phyloP scores from a whole-genome alignment of 2,888 invertebrate species.

The Nemoura dubitans region DNA sequence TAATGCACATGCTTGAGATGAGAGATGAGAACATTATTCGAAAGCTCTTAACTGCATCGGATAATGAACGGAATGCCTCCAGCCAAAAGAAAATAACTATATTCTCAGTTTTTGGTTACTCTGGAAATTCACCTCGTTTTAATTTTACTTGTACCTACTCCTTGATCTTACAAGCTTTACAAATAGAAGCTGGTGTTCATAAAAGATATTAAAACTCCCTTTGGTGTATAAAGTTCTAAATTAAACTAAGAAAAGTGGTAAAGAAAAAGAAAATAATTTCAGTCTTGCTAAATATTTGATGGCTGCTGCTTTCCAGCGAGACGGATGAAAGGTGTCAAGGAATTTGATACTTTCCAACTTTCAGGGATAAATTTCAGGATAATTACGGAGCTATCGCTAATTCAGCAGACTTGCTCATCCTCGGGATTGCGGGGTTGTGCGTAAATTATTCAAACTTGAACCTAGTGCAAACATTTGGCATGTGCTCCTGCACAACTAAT shows the following conservation, averaged over 20 bases:
- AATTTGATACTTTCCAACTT: not conserved
- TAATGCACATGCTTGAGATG: too few relatives aligned
- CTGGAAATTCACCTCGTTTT: too few relatives aligned
- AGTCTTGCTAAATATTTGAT: not conserved
- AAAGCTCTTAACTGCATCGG: too few relatives aligned
- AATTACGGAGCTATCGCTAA: constrained; percentile 7
- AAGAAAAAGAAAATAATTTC: not conserved
- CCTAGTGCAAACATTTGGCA: not conserved
- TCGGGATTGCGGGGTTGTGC: not conserved
- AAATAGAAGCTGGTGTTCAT: not conserved
- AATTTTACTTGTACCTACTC: too few relatives aligned
- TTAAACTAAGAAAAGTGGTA: not conserved
- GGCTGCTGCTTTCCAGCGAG: not conserved
- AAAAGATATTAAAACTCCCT: constrained; percentile 5
- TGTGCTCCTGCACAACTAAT: not conserved
- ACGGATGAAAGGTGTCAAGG: constrained; percentile 7
- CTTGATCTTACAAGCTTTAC: not conserved
- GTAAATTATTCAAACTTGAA: not conserved
- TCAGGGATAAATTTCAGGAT: not conserved
- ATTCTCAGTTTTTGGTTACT: too few relatives aligned
- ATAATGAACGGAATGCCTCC: too few relatives aligned
- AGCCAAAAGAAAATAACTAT: too few relatives aligned
- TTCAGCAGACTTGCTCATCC: not conserved
- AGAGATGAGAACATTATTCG: too few relatives aligned
- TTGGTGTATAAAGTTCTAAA: not conserved